Evolutionary conservation across 2,113 vertebrate genomes (phyloP), one percentile per base, ranked within the genome.

Genomic region (Gavia stellata): DNA sequence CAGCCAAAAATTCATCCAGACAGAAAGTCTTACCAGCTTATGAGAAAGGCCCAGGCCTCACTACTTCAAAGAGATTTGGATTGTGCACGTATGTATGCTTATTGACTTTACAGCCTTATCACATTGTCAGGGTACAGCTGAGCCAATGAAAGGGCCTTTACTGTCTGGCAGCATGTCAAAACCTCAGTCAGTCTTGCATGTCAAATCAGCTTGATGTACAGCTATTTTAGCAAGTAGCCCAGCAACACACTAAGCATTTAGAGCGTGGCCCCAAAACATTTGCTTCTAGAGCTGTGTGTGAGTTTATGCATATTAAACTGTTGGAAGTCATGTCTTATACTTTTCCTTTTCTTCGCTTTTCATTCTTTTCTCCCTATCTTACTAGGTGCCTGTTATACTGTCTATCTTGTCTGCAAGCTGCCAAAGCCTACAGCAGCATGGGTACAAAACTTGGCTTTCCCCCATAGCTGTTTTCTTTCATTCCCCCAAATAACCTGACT

Each of bases 71-170:
- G 50, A 59, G 14, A 23, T 45, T 38, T 79, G 47, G 42, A 36
- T 3, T 34, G 38, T 40, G 17, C 45, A 40, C 0, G 0, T 26
- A 12, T 6, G 6, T 29, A 34, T 10, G 28, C 29, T 73, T 56
- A 14, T 9, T 67, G 81, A 59, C 44, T 79, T 52, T 14, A n/a
- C 55, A 81, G 77, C 42, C 38, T 79, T 26, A 62, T 33, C 33
- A 17, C 26, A 56, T 5, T n/a, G 47, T 44, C 58, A 77, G 66
- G 70, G 67, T 21, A 70, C 74, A 94, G 74, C 49, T 45, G 58
- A 88, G 62, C 31, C 78, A 72, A 10, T 8, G 36, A 31, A 56
- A 85, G 40, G 13, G 65, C 17, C 61, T 65, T 49, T 17, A 10
- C 24, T n/a, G 12, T 47, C 56, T 82, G 61, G 49, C 70, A 85